Base-by-base conservation (phyloP, 1,140 invertebrate species). In the Drosophila nikananu region DNA sequence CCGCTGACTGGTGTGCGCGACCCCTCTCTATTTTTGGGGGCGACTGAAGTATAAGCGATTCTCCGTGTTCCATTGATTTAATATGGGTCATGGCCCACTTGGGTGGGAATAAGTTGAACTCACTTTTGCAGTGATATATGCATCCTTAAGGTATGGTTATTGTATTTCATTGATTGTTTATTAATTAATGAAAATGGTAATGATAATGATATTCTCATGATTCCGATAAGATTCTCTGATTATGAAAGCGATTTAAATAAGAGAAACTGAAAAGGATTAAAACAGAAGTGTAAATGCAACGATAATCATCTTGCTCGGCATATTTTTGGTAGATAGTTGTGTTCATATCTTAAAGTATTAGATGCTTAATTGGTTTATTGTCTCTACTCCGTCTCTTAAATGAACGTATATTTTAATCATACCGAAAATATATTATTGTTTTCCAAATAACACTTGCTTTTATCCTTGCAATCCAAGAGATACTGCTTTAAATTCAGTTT, bases 61-160 rank as follows among this genome's bases (percentile, higher is more conserved):
- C 35, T 37, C 64, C 41, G 52, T 55, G 73, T 67, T 67, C 68
- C 83, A 80, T 37, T 77, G 67, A 74, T 46, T 64, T 37, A 84
- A 90, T 84, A 89, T 87, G 86, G 84, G 84, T 87, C 84, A 90
- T 70, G 84, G 81, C 81, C 86, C 81, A 81, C 83, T 84, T 71
- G 42, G 46, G 46, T 41, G 42, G 49, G 39, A 74, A 71, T 64
- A 61, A 39, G 39, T 71, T 68, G 21, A 48, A 41, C 23, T 46
- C 25, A 59, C 44, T 48, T 58, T 71, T 58, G 65, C 27, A 21
- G 52, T 7, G 19, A 54, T 32, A 21, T 21, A 23, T 37, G 19
- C 13, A 17, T 10, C 0, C 0, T 3, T 21, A 17, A 23, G 4
- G 19, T 21, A 23, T 37, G 37, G 0, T 10, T 2, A 17, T 17